Percentiles rank a stretch among this genome's conserved stretches.
Evolutionary conservation across 1,140 invertebrate genomes (phyloP).

Genomic region (Aphaenogaster ashmeadi): DNA sequence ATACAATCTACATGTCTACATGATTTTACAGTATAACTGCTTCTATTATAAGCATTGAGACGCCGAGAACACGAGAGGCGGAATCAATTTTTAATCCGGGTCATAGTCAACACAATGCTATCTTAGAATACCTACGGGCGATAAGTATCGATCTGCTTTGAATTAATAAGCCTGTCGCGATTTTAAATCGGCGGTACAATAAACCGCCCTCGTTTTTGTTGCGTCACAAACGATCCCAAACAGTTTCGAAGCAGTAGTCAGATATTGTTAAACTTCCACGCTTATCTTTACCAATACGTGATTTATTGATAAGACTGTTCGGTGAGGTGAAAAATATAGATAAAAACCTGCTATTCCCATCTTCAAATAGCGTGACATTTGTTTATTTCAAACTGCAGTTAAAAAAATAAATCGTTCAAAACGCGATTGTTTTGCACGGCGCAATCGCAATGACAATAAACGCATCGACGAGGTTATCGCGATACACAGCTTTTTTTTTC

Average conservation of each 20-base stretch:
- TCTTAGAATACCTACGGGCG: neutral
- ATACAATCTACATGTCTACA: neutral
- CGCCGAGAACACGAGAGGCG: neutral
- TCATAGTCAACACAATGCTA: constrained; percentile 73
- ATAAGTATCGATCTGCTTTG: constrained; percentile 61
- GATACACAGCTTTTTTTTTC: neutral
- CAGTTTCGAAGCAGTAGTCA: neutral
- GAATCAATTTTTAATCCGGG: constrained; percentile 78
- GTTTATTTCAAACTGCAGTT: neutral
- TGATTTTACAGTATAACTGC: neutral
- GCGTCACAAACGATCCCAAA: neutral
- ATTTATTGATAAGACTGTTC: neutral
- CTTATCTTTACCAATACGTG: neutral
- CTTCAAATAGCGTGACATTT: neutral
- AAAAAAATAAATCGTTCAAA: neutral
- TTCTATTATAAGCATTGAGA: constrained; percentile 44
- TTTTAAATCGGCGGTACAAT: neutral
- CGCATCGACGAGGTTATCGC: neutral
- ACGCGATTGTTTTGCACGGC: neutral
- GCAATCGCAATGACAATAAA: neutral
- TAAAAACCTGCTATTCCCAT: neutral
- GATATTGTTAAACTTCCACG: neutral
- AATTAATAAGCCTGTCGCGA: constrained; percentile 47
- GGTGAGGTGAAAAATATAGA: neutral
- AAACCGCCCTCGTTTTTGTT: neutral